phyloP scores from a whole-genome alignment of 2,888 invertebrate genomes.

The Heterodera filipjevi region DNA sequence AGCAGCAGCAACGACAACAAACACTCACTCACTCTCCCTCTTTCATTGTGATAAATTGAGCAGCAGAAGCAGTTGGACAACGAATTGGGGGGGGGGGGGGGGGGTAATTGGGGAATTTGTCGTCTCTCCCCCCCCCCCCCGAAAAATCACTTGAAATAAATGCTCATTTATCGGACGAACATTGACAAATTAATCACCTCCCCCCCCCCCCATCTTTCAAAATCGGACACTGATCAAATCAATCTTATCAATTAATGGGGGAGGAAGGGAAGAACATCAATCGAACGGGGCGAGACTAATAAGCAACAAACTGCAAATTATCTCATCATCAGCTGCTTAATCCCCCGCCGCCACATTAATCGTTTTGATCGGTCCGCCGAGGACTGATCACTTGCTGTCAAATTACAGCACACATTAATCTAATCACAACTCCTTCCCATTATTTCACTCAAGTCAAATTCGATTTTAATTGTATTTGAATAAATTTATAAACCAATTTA shows the following conservation, averaged over 20 bases:
- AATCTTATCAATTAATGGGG: neutral
- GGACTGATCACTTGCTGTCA: neutral
- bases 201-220: neutral
- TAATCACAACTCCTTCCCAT: neutral
- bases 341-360: neutral
- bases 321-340: neutral
- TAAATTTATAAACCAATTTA: neutral
- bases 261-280: neutral
- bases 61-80: neutral
- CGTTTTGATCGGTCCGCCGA: neutral
- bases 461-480: neutral
- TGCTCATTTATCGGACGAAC: constrained; percentile 3
- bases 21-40: neutral
- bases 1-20: neutral
- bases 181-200: neutral
- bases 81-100: neutral
- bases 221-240: constrained; percentile 5
- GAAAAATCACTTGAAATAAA: neutral
- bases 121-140: neutral
- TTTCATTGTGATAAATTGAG: neutral
- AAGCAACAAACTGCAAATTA: neutral
- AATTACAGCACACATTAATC: neutral
- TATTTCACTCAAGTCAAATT: neutral
- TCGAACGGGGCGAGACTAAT: neutral
- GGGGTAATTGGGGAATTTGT: neutral